Evolutionary conservation across 1,140 invertebrate genomes (phyloP).

Genomic region (Heterodera carotae): DNA sequence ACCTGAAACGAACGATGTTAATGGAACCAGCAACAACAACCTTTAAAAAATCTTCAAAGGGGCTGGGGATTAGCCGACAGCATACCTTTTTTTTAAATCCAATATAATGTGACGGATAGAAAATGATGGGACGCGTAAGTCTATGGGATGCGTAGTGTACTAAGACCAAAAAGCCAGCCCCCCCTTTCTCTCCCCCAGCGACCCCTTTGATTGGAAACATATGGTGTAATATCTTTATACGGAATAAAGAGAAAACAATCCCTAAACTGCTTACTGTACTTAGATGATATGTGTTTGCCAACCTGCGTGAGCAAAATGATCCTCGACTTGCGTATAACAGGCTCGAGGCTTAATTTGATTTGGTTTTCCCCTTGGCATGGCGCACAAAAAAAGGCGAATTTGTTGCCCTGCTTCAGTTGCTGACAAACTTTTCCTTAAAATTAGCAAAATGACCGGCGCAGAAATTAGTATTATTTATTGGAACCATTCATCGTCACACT

Average conservation of each 20-base stretch:
- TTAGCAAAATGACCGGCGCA: background rate
- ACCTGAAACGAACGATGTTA: background rate
- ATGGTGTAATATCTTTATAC: too few species aligned
- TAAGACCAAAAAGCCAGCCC: too few species aligned
- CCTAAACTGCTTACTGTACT: too few species aligned
- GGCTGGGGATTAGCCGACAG: too few species aligned
- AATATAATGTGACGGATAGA: too few species aligned
- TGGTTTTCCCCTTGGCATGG: conserved; percentile 16
- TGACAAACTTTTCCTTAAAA: conserved; percentile 4
- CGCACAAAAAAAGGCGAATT: conserved; percentile 25
- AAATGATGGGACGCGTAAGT: too few species aligned
- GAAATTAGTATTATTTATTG: background rate
- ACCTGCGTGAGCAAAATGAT: background rate
- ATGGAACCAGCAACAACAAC: background rate
- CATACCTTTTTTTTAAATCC: too few species aligned
- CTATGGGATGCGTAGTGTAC: too few species aligned
- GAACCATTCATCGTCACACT: conserved; percentile 13
- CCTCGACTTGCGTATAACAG: background rate
- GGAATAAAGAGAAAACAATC: too few species aligned
- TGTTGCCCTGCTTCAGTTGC: conserved; percentile 21
- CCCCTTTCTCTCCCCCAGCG: too few species aligned
- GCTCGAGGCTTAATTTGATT: conserved; percentile 10
- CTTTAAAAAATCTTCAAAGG: background rate
- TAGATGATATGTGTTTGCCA: too few species aligned
- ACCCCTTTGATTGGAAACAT: too few species aligned